phyloP scores from a whole-genome alignment of 92 coral and sea anemone genomes.

The Epizoanthus rinbou region DNA sequence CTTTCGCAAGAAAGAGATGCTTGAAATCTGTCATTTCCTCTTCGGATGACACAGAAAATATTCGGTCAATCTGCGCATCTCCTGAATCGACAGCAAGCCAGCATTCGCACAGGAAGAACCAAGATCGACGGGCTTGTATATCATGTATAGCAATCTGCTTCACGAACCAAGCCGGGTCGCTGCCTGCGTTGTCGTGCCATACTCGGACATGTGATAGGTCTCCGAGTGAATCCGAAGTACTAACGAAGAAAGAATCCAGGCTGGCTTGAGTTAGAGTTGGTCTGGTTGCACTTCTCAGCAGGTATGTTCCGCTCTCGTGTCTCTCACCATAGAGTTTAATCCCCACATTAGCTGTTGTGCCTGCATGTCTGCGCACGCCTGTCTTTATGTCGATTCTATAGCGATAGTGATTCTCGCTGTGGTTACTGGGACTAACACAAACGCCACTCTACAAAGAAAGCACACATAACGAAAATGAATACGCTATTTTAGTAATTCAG shows the following conservation, averaged over 20 bases:
- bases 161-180: slow-evolving; percentile 89
- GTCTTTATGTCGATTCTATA: slow-evolving; percentile 82
- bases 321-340: slow-evolving; percentile 83
- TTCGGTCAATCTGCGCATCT: slow-evolving; percentile 85
- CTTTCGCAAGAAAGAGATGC: slow-evolving; percentile 81
- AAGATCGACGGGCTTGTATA: slow-evolving; percentile 60
- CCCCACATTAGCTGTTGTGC: slow-evolving; percentile 94
- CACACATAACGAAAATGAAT: not conserved
- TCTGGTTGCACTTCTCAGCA: slow-evolving; percentile 57
- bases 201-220: slow-evolving; percentile 79
- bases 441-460: slow-evolving; percentile 62
- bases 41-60: slow-evolving; percentile 71
- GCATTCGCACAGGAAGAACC: slow-evolving; percentile 83
- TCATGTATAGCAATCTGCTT: slow-evolving; percentile 82
- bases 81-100: slow-evolving; percentile 99
- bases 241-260: slow-evolving; percentile 75
- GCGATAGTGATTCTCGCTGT: slow-evolving; percentile 58
- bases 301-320: slow-evolving; percentile 78
- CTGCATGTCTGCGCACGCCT: slow-evolving; percentile 91
- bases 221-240: slow-evolving; percentile 81
- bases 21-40: slow-evolving; percentile 80
- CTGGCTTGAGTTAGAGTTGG: slow-evolving; percentile 72
- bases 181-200: slow-evolving; percentile 97
- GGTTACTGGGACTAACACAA: slow-evolving; percentile 85
- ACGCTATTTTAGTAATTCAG: not conserved